Conservation (phyloP, 2,113 vertebrate species). For the Hippocampus zosterae region DNA sequence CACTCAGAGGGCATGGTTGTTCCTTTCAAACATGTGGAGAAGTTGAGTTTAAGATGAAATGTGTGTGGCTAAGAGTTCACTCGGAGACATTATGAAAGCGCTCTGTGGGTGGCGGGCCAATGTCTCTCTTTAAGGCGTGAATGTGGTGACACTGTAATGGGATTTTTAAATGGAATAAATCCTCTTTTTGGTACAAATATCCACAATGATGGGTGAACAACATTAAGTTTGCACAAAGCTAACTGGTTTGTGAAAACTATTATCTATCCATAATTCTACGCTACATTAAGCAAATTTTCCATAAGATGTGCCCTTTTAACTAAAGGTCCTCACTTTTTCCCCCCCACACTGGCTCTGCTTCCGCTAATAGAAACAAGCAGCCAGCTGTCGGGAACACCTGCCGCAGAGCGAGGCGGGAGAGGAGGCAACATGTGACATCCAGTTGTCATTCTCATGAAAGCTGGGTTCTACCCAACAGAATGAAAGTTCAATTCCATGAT, state of each 20-base stretch:
- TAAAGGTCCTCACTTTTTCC: background rate
- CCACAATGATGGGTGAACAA: background rate
- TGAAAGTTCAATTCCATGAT: too few relatives aligned
- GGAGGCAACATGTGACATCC: too few relatives aligned
- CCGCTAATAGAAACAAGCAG: too few relatives aligned
- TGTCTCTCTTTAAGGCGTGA: too few relatives aligned
- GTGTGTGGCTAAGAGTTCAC: conserved; percentile 17
- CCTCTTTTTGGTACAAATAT: background rate
- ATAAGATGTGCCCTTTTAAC: background rate
- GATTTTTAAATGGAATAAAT: background rate
- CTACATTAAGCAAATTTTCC: background rate
- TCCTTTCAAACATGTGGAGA: conserved; percentile 9
- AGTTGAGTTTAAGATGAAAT: conserved; percentile 17
- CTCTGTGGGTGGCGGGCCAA: conserved; percentile 32
- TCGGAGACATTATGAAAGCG: conserved; percentile 28
- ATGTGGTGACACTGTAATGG: too few relatives aligned
- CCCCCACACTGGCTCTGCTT: too few relatives aligned
- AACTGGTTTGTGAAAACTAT: background rate
- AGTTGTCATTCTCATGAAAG: too few relatives aligned
- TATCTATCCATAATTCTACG: background rate
- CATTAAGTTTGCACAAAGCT: background rate
- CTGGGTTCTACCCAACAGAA: too few relatives aligned
- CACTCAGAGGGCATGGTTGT: too few relatives aligned
- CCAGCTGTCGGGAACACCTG: too few relatives aligned
- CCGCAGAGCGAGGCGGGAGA: too few relatives aligned